Percentiles rank a stretch among this genome's conserved stretches.
These are phyloP conservation scores for Epinephelus cyanopodus DNA, from an alignment of 2,113 vertebrate genomes.

Conservation along the genomic window DNA sequence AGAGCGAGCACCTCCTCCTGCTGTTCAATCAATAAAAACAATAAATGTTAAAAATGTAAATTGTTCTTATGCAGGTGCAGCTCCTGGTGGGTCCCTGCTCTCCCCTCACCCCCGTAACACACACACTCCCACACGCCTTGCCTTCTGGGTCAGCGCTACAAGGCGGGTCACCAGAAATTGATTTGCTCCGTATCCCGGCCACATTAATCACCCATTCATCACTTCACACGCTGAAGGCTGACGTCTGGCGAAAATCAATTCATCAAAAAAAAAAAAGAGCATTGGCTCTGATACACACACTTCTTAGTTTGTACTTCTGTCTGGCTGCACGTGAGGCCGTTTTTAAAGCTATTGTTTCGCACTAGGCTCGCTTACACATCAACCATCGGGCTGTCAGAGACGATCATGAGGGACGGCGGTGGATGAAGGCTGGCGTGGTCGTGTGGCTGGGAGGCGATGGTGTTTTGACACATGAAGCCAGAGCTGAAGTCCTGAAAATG, in stretches of 20 bases:
- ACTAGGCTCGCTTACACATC: conserved; percentile 30
- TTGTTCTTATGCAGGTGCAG: conserved; percentile 18
- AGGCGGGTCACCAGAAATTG: conserved; percentile 52
- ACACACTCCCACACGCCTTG: conserved; percentile 15
- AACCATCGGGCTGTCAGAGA: conserved; percentile 43
- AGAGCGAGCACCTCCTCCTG: conserved; percentile 1
- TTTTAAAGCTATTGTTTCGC: conserved; percentile 12
- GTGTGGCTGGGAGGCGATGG: conserved; percentile 13
- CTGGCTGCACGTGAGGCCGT: neutral
- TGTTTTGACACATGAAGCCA: conserved; percentile 47
- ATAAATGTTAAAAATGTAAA: conserved; percentile 33
- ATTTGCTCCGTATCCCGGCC: conserved; percentile 37
- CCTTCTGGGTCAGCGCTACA: conserved; percentile 55
- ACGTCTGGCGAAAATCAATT: conserved; percentile 25
- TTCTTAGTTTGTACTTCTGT: neutral
- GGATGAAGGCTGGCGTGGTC: conserved; percentile 8
- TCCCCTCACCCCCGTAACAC: neutral
- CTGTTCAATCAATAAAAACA: conserved; percentile 37
- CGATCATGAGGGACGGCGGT: neutral
- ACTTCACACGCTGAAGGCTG: neutral
- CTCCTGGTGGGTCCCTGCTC: neutral
- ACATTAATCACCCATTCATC: conserved; percentile 59
- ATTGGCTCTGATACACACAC: neutral
- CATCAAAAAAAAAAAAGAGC: neutral
- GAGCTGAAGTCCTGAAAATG: conserved; percentile 6